Base-by-base conservation (phyloP, 1,140 invertebrate genomes). In the Drosophila ironensis region DNA sequence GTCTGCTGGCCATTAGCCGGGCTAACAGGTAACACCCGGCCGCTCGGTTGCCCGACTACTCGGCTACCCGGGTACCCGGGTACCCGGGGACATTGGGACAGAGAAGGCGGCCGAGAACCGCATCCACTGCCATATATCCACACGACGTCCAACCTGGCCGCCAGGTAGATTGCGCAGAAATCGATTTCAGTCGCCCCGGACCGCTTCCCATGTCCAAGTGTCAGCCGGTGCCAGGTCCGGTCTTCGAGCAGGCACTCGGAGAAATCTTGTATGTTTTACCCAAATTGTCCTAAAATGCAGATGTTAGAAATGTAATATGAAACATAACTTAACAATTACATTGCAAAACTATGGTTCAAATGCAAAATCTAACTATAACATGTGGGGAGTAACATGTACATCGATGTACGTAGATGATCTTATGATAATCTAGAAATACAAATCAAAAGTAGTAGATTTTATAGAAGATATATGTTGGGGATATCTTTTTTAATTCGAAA, bases 1-100 rank as follows among this genome's bases (percentile, higher is more conserved):
- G 72, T 63, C 64, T 61, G 59, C 54, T 54, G 56, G 76, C 76
- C 73, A 78, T 74, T 73, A 74, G 59, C 59, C 40, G 30, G 67
- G 67, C 24, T 75, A 56, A 48, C 57, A 75, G 66, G 72, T 76
- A 66, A 61, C 59, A 61, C 59, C 56, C 41, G 56, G 4, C 56
- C 33, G n/a, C n/a, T n/a, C n/a, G n/a, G n/a, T n/a, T n/a, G n/a
- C n/a, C n/a, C n/a, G n/a, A n/a, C n/a, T n/a, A n/a, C n/a, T n/a
- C n/a, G n/a, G n/a, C 53, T 2, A 22, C 20, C 5, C 20, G 20
- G 20, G 20, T 2, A 22, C 20, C 5, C 20, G 2, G 20, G 20
- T 2, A 22, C 20, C 20, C 5, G 20, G 20, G 20, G 20, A 5
- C 5, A 2, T 22, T 22, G 20, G 20, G 20, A 22, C 20, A 3